Evolutionary conservation across 2,888 invertebrate species (phyloP).

Genomic region (Drosophila nr. perissopoda): DNA sequence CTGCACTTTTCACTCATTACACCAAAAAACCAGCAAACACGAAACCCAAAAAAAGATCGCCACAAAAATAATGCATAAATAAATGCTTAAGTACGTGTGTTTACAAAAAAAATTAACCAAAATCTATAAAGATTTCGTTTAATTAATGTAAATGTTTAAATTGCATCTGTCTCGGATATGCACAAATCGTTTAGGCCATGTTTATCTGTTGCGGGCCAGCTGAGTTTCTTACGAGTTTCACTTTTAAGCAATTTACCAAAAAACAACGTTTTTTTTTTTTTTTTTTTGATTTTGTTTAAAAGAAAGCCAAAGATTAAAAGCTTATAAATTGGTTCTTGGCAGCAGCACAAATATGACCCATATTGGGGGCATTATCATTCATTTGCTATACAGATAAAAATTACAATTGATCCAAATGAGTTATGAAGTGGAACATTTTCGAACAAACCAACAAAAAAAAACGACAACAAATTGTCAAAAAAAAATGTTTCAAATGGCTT

Average conservation of each 20-base stretch:
- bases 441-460: background rate
- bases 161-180: conserved; percentile 18
- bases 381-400: conserved; percentile 32
- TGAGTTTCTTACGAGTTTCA: conserved; percentile 55
- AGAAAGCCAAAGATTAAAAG: conserved; percentile 53
- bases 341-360: conserved; percentile 62
- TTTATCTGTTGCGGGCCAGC: conserved; percentile 21
- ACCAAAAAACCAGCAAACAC: conserved; percentile 11
- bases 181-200: conserved; percentile 56
- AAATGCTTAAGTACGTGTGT: conserved; percentile 48
- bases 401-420: conserved; percentile 18
- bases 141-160: conserved; percentile 55
- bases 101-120: conserved; percentile 34
- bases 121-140: conserved; percentile 56
- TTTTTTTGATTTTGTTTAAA: conserved; percentile 10
- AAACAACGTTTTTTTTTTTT: background rate
- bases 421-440: conserved; percentile 1
- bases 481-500: background rate
- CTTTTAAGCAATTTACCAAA: conserved; percentile 52
- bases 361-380: conserved; percentile 55
- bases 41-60: conserved; percentile 2
- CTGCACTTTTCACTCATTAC: conserved; percentile 38
- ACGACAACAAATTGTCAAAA: background rate
- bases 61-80: conserved; percentile 54
- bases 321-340: conserved; percentile 42